phyloP scores from a whole-genome alignment of 2,888 invertebrate species.

The Lasioglossum figueresi region DNA sequence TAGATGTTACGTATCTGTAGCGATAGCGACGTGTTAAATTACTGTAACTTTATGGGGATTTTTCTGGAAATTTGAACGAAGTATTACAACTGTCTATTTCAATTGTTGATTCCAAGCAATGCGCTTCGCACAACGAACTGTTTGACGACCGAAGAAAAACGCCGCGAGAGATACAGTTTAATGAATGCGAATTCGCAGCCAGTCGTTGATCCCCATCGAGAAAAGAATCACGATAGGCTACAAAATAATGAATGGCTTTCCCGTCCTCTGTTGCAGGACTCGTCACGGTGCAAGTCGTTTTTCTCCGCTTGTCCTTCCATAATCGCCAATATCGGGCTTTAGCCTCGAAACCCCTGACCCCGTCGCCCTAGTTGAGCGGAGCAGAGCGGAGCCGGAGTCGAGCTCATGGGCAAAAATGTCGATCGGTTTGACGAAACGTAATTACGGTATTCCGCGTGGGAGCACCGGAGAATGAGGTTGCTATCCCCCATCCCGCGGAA shows the following conservation, averaged over 20 bases:
- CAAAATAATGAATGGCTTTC: conserved; percentile 21
- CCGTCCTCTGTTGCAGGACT: neutral
- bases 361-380: neutral
- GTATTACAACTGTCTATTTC: neutral
- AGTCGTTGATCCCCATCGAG: neutral
- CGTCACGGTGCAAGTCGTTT: conserved; percentile 13
- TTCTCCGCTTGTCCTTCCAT: conserved; percentile 21
- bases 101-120: neutral
- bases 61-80: neutral
- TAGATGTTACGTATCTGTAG: too few species aligned
- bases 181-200: conserved; percentile 49
- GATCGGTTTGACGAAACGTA: conserved; percentile 58
- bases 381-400: neutral
- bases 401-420: conserved; percentile 43
- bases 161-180: neutral
- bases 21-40: too few species aligned
- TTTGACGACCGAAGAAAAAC: neutral
- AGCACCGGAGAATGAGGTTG: conserved; percentile 33
- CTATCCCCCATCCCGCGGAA: conserved; percentile 10
- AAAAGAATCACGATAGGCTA: neutral
- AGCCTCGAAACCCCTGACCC: conserved; percentile 4
- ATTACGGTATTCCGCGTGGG: conserved; percentile 48
- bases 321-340: conserved; percentile 21
- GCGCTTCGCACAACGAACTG: neutral
- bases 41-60: too few species aligned